These are phyloP conservation scores for Eulithis prunata DNA, from an alignment of 2,888 invertebrate species.

Conservation along the genomic window DNA sequence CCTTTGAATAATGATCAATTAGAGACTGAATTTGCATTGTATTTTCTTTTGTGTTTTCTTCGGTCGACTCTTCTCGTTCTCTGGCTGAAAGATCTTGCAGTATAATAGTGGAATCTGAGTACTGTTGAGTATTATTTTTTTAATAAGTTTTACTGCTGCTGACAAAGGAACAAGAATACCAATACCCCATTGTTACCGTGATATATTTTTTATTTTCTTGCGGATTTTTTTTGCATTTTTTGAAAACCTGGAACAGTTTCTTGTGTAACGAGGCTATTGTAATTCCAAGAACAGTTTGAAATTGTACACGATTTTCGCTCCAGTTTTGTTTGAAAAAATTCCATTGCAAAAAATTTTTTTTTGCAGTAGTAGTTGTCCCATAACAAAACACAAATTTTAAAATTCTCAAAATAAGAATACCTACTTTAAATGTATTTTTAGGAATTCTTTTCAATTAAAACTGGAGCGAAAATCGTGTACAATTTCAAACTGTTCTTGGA, in stretches of 20 bases:
- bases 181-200: too few relatives aligned
- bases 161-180: not conserved
- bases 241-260: conserved; percentile 14
- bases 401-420: too few relatives aligned
- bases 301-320: not conserved
- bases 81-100: conserved; percentile 8
- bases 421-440: too few relatives aligned
- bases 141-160: not conserved
- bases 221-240: not conserved
- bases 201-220: too few relatives aligned
- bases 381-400: too few relatives aligned
- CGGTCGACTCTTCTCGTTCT: not conserved
- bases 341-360: too few relatives aligned
- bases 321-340: too few relatives aligned
- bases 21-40: conserved; percentile 49
- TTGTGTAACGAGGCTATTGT: conserved; percentile 14
- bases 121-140: not conserved
- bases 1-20: conserved; percentile 63
- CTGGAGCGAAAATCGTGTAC: not conserved
- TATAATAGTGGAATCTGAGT: not conserved
- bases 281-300: conserved; percentile 13
- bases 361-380: too few relatives aligned
- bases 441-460: too few relatives aligned
- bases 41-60: conserved; percentile 35
- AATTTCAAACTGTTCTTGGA: conserved; percentile 8